phyloP scores from a whole-genome alignment of 2,888 invertebrate genomes.

The Helleia helle region DNA sequence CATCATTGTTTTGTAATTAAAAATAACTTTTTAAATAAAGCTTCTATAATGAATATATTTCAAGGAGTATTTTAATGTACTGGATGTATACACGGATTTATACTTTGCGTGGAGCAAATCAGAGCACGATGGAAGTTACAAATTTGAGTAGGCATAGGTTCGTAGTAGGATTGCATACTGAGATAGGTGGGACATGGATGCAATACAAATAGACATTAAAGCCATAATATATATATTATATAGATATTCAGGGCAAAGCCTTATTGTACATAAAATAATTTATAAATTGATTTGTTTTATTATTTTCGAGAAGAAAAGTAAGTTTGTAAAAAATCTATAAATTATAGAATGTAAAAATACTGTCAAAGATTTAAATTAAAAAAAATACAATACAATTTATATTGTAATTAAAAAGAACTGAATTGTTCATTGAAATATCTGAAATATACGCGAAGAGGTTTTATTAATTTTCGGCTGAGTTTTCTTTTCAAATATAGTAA shows the following conservation, averaged over 20 bases:
- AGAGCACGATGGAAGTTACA: conserved; percentile 74
- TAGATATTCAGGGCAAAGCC: neutral
- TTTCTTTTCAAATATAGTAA: neutral
- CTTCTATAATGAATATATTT: too few species aligned
- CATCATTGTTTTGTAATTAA: too few species aligned
- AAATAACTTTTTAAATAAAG: too few species aligned
- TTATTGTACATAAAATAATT: neutral
- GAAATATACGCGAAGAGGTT: neutral
- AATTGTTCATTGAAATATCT: neutral
- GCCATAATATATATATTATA: neutral
- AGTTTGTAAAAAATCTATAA: neutral
- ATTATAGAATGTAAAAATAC: neutral
- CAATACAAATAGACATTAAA: conserved; percentile 45
- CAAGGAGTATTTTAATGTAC: too few species aligned
- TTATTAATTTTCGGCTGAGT: neutral
- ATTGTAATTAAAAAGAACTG: neutral
- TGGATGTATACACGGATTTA: conserved; percentile 10
- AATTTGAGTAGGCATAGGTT: conserved; percentile 59
- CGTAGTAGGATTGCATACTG: conserved; percentile 35
- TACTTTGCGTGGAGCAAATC: conserved; percentile 42
- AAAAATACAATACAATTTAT: too few species aligned
- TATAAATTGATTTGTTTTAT: too few species aligned
- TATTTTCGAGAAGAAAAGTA: too few species aligned
- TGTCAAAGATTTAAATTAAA: neutral
- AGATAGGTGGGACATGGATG: conserved; percentile 64